These are phyloP conservation scores for Trematomus loennbergii DNA, from an alignment of 2,113 vertebrate species.

Conservation along the genomic window DNA sequence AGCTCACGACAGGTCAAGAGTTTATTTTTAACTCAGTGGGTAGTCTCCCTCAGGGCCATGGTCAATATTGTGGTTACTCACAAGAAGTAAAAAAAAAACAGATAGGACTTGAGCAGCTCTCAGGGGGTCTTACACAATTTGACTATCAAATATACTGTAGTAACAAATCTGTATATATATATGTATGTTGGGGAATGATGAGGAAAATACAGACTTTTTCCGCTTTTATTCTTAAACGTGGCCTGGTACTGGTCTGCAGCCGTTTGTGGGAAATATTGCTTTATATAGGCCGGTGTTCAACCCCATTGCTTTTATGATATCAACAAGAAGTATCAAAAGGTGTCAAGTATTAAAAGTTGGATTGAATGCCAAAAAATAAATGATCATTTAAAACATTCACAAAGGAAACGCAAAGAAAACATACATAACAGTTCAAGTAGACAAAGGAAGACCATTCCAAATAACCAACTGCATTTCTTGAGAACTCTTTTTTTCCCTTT, in stretches of 20 bases:
- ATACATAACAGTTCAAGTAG: background rate
- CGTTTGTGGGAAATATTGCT: background rate
- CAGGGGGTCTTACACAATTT: background rate
- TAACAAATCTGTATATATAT: too few species aligned
- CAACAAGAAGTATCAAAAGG: too few species aligned
- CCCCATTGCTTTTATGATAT: too few species aligned
- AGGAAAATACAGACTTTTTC: too few species aligned
- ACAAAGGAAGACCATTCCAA: background rate
- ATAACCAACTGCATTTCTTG: background rate
- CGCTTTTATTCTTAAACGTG: background rate
- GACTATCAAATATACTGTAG: too few species aligned
- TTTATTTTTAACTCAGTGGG: conserved; percentile 18
- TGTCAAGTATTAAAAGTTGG: too few species aligned
- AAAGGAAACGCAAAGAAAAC: too few species aligned
- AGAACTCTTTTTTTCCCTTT: background rate
- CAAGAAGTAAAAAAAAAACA: background rate
- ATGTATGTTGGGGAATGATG: background rate
- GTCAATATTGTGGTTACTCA: background rate
- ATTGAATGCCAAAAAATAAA: too few species aligned
- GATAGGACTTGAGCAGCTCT: too few species aligned
- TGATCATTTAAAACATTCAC: too few species aligned
- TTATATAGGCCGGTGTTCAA: too few species aligned
- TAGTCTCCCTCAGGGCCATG: background rate
- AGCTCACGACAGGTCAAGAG: conserved; percentile 13
- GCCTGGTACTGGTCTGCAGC: background rate